Base-by-base conservation (phyloP, 2,888 invertebrate genomes). In the Cephus spinipes region DNA sequence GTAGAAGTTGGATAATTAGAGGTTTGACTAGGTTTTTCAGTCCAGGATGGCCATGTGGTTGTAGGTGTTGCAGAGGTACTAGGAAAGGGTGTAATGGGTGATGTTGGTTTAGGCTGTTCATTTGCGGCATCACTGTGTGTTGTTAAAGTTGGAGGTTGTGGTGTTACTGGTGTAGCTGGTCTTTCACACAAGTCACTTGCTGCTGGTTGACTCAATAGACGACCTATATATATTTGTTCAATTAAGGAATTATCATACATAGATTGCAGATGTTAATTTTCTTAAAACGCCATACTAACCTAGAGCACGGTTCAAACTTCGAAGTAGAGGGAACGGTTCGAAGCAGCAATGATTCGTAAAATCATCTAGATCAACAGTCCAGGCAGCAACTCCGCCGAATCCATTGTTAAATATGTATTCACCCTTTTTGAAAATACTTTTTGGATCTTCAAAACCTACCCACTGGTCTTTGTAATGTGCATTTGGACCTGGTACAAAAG, bases 291-390 rank as follows among this genome's bases (percentile, higher is more conserved):
- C 9, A 93, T 86, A 12, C 94, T 32, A 92, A 40, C 96, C 96
- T 34, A 98, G 92, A 0, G 95, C 97, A 31, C 95, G 93, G 81
- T 96, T 96, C 3, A 98, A 94, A 1, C 96, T 95, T 71, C 95
- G 94, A 15, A 98, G 92, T 73, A 98, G 91, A 0, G 97, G 97
- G 83, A 95, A 97, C 0, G 96, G 92, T 87, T 97, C 97, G 6
- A 92, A 92, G 88, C 98, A 97, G 90, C 98, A 98, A 1, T 94
- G 93, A 91, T 98, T 98, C 83, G 94, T 94, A 89, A 96, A 97
- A 90, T 98, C 98, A 85, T 98, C 97, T 84, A 98, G 90, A 89
- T 98, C 98, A 3, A 97, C 93, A 0, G 97, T 97, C 97, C 97
- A 98, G 0, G 97, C 96, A 73, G 96, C 95, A 12, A 96, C 95